Conservation (phyloP, 2,888 invertebrate species). For the Cosmia trapezina region DNA sequence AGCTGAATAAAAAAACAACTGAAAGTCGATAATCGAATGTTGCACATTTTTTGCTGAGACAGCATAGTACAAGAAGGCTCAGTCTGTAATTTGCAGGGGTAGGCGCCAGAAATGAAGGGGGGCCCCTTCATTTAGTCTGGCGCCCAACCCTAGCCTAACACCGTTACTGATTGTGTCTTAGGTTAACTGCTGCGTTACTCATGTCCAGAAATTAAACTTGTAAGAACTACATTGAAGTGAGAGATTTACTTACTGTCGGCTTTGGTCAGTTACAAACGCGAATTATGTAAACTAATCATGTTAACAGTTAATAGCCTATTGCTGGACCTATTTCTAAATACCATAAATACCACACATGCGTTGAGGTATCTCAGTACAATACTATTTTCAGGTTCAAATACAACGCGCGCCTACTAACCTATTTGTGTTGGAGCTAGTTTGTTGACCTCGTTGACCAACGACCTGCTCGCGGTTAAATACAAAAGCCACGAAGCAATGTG, state of each 20-base stretch:
- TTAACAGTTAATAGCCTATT: constrained; percentile 11
- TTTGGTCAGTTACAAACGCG: constrained; percentile 2
- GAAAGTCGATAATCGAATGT: too few species aligned
- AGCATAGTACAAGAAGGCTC: too few species aligned
- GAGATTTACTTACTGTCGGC: not conserved
- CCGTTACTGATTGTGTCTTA: not conserved
- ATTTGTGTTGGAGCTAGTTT: constrained; percentile 78
- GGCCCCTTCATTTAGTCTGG: too few species aligned
- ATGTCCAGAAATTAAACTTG: not conserved
- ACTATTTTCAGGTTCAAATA: constrained; percentile 71
- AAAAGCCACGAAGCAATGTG: constrained; percentile 68
- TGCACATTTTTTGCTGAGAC: too few species aligned
- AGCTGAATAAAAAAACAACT: too few species aligned
- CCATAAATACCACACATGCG: constrained; percentile 30
- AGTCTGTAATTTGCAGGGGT: too few species aligned
- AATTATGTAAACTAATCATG: not conserved
- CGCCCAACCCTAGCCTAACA: too few species aligned
- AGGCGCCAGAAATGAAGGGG: too few species aligned
- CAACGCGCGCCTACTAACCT: constrained; percentile 71
- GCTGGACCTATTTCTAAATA: constrained; percentile 41
- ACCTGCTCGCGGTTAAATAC: constrained; percentile 73
- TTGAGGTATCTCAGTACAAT: constrained; percentile 52
- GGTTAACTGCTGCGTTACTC: not conserved
- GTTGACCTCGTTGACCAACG: constrained; percentile 81
- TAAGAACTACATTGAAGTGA: not conserved